These are phyloP conservation scores for Chionoecetes opilio DNA, from an alignment of 1,140 invertebrate species.

Conservation along the genomic window DNA sequence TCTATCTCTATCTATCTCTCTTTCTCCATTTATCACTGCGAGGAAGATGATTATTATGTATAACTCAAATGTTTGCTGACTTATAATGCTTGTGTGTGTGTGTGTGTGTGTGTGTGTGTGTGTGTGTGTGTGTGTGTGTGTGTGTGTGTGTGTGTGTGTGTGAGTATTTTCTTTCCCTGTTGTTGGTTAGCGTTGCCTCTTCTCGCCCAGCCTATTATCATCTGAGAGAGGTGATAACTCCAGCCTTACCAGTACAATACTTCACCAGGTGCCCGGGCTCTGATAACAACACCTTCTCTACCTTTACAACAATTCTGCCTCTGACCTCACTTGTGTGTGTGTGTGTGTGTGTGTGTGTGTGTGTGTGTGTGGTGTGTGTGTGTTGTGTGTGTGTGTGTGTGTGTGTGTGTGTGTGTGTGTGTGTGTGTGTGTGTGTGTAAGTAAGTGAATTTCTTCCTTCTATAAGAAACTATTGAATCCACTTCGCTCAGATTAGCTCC, in stretches of 20 bases:
- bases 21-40: too few species aligned
- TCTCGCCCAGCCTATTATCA: neutral
- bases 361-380: too few species aligned
- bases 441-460: neutral
- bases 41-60: neutral
- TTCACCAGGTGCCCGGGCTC: neutral
- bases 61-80: neutral
- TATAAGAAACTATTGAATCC: neutral
- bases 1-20: too few species aligned
- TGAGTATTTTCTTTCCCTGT: neutral
- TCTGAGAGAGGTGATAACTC: neutral
- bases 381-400: neutral
- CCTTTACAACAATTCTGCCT: neutral
- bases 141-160: conserved; percentile 1
- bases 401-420: neutral
- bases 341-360: too few species aligned
- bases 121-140: conserved; percentile 51
- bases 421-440: too few species aligned
- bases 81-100: conserved; percentile 14
- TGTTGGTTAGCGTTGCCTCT: neutral
- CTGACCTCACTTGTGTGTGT: too few species aligned
- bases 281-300: neutral
- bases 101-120: conserved; percentile 45
- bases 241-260: neutral
- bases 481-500: neutral